Conservation (phyloP, 2,888 invertebrate species). For the Psylliodes chrysocephalus region DNA sequence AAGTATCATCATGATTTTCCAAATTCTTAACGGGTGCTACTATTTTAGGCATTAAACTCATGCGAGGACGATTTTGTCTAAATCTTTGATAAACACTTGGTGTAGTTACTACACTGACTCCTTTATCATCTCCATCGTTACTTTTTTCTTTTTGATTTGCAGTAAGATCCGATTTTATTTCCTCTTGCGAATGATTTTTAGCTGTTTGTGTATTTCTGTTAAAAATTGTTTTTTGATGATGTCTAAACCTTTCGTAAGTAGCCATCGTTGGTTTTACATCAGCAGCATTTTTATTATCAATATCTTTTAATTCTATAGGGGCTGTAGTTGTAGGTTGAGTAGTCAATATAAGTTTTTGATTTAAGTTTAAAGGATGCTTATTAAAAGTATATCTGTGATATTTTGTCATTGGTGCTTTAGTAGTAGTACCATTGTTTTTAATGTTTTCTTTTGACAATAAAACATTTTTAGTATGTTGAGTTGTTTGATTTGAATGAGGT, state of each 20-base stretch:
- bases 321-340: not conserved
- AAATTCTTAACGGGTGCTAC: too few relatives aligned
- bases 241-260: not conserved
- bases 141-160: not conserved
- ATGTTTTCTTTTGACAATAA: too few relatives aligned
- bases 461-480: not conserved
- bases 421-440: not conserved
- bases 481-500: not conserved
- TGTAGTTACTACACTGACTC: not conserved
- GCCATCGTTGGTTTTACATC: not conserved
- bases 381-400: not conserved
- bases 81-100: not conserved
- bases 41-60: too few relatives aligned
- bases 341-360: not conserved
- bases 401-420: not conserved
- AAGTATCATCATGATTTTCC: too few relatives aligned
- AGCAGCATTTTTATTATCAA: not conserved
- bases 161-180: not conserved
- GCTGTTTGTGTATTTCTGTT: not conserved
- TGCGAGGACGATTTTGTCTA: too few relatives aligned
- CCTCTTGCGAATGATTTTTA: not conserved
- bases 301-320: not conserved
- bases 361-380: not conserved
- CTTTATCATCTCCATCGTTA: not conserved
- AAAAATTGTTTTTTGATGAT: not conserved